Percentiles rank a stretch among this genome's conserved stretches.
These are phyloP conservation scores for Harpalus rufipes DNA, from an alignment of 2,888 invertebrate species.

Conservation along the genomic window DNA sequence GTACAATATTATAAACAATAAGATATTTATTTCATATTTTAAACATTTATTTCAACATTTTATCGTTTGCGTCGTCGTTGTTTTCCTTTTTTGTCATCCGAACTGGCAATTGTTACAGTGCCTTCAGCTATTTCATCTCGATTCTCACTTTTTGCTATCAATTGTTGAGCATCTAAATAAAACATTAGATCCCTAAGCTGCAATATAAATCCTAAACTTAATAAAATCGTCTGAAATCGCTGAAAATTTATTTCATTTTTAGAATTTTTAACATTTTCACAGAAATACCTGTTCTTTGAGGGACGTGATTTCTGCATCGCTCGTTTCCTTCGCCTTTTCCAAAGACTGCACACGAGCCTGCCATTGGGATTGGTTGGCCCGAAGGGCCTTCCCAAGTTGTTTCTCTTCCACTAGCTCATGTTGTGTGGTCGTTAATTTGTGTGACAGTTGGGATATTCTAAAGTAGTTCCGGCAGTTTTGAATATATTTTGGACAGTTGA, in stretches of 20 bases:
- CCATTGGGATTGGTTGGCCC: constrained; percentile 87
- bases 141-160: constrained; percentile 70
- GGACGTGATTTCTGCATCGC: constrained; percentile 86
- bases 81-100: constrained; percentile 17
- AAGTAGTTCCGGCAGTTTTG: neutral
- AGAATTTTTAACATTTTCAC: no score
- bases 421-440: constrained; percentile 83
- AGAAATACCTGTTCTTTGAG: constrained; percentile 95
- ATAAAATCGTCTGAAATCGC: no score
- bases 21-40: no score
- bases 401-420: constrained; percentile 90
- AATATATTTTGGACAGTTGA: neutral
- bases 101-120: constrained; percentile 79
- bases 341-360: constrained; percentile 81
- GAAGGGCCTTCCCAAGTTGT: constrained; percentile 88
- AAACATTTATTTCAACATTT: neutral
- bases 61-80: constrained; percentile 26
- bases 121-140: constrained; percentile 82
- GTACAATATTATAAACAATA: no score
- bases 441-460: constrained; percentile 65
- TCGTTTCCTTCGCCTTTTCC: constrained; percentile 78
- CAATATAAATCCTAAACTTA: no score
- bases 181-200: constrained; percentile 97
- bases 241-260: no score
- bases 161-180: constrained; percentile 91